A percentile compares a stretch with the other conserved stretches of the same genome.
These are phyloP conservation scores for Microcebus ravelobensis DNA, from an alignment of 2,113 vertebrate species.

Conservation along the genomic window DNA sequence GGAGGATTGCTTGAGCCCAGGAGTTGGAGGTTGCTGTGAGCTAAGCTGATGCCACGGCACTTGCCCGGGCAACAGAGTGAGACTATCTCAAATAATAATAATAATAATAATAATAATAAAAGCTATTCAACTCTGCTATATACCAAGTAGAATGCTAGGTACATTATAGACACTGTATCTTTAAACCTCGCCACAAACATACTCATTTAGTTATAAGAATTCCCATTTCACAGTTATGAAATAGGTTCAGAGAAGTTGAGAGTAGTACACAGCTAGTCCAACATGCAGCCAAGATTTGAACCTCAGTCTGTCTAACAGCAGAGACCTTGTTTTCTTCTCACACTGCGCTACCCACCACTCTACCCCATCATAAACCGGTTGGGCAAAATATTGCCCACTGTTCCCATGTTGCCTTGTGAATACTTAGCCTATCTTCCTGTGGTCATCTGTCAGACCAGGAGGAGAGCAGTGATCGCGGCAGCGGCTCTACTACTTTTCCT, in stretches of 20 bases:
- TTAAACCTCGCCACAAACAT: not conserved
- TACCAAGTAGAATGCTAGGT: too few species aligned
- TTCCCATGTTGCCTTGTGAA: not conserved
- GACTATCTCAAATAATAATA: too few species aligned
- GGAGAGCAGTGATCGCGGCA: not conserved
- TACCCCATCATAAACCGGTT: not conserved
- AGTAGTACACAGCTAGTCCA: not conserved
- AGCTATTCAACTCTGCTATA: not conserved
- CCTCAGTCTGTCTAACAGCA: too few species aligned
- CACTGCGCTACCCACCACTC: fast-evolving
- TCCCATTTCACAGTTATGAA: not conserved
- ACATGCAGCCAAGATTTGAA: not conserved
- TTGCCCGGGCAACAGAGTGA: too few species aligned
- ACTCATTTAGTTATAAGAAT: not conserved
- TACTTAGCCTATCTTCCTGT: not conserved
- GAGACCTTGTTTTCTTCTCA: fast-evolving
- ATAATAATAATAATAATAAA: not conserved
- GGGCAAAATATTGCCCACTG: not conserved
- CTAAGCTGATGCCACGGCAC: too few species aligned
- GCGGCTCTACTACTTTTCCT: not conserved
- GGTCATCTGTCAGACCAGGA: not conserved
- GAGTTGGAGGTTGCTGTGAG: too few species aligned
- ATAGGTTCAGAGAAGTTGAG: not conserved
- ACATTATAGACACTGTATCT: not conserved
- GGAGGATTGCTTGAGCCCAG: too few species aligned